A percentile compares a stretch with the other conserved stretches of the same genome.
phyloP scores from a whole-genome alignment of 2,888 invertebrate species.

The Ryuthela nishihirai region DNA sequence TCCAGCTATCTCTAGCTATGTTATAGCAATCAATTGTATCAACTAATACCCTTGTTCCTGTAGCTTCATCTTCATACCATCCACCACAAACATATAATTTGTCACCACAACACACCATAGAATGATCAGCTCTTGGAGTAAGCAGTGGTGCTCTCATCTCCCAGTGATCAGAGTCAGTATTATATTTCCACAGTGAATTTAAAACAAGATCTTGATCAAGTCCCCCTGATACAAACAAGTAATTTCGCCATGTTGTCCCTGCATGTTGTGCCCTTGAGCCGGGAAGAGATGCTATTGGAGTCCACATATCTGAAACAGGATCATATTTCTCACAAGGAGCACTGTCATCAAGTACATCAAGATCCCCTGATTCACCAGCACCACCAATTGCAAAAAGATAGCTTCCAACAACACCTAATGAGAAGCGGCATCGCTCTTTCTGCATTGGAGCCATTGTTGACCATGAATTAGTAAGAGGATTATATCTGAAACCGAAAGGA shows the following conservation, averaged over 20 bases:
- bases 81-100: conserved; percentile 64
- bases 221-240: conserved; percentile 56
- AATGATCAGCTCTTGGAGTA: conserved; percentile 63
- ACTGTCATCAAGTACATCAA: conserved; percentile 53
- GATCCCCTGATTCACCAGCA: conserved; percentile 56
- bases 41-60: conserved; percentile 57
- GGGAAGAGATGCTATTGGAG: conserved; percentile 51
- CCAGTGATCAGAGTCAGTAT: conserved; percentile 58
- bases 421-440: conserved; percentile 63
- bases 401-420: conserved; percentile 58
- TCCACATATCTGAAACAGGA: conserved; percentile 59
- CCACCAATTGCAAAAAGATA: conserved; percentile 64
- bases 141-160: conserved; percentile 57
- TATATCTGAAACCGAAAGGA: conserved; percentile 66
- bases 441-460: conserved; percentile 64
- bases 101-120: conserved; percentile 58
- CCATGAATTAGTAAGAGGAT: conserved; percentile 62
- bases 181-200: conserved; percentile 56
- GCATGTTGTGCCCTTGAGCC: conserved; percentile 55
- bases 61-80: conserved; percentile 55
- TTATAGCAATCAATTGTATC: conserved; percentile 65
- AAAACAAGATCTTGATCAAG: conserved; percentile 58
- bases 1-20: conserved; percentile 59
- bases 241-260: conserved; percentile 61
- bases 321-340: conserved; percentile 61